A percentile compares a stretch with the other conserved stretches of the same genome.
Conservation (phyloP, 2,113 vertebrate genomes). For the Sporophila hypoxantha region DNA sequence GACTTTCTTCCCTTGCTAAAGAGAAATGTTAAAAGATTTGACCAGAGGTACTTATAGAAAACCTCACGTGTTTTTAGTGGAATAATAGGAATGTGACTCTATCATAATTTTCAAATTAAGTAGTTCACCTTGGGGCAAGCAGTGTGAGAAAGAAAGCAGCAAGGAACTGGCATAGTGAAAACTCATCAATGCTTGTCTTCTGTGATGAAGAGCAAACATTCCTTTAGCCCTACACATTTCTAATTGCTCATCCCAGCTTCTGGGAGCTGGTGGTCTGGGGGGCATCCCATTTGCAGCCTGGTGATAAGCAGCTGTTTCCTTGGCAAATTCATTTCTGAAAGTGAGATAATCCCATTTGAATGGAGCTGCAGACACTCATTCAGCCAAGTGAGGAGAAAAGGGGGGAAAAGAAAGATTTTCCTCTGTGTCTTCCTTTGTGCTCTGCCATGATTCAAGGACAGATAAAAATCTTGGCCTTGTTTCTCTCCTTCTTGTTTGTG, state of each 20-base stretch:
- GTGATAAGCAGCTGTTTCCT: conserved; percentile 37
- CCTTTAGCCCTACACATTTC: background rate
- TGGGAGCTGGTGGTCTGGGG: background rate
- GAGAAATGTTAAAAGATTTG: background rate
- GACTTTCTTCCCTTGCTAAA: background rate
- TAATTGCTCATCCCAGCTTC: background rate
- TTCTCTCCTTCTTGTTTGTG: background rate
- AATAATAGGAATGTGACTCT: background rate
- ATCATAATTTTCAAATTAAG: background rate
- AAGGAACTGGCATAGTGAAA: background rate
- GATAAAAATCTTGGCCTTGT: conserved; percentile 17
- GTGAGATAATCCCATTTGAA: conserved; percentile 36
- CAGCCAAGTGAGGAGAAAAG: background rate
- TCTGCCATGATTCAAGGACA: conserved; percentile 4
- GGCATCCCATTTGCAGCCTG: background rate
- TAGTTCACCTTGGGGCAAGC: background rate
- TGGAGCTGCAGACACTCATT: background rate
- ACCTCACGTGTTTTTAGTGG: background rate
- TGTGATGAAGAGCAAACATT: background rate
- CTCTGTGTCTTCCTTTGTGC: background rate
- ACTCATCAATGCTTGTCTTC: background rate
- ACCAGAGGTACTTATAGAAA: background rate
- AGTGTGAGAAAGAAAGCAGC: background rate
- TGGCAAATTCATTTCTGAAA: conserved; percentile 5
- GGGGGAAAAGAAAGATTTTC: background rate